phyloP scores from a whole-genome alignment of 2,888 invertebrate species.

The Noctua comes region DNA sequence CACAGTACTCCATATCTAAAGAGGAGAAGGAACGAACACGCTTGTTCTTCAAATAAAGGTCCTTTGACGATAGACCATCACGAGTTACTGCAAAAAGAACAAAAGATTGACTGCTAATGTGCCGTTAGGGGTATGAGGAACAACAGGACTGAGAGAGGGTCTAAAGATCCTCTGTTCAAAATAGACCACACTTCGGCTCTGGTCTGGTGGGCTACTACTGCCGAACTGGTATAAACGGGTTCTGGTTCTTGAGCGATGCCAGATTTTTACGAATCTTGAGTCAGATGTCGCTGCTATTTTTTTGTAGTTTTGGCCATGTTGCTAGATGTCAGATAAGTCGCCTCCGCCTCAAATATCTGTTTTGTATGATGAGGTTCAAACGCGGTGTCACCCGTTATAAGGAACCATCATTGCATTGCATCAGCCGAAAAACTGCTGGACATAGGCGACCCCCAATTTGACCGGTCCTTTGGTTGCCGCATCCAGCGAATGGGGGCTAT shows the following conservation, averaged over 20 bases:
- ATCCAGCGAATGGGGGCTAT: not conserved
- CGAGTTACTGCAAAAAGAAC: constrained; percentile 52
- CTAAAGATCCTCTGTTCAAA: no score
- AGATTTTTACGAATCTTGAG: not conserved
- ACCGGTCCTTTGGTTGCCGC: not conserved
- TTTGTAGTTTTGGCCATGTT: not conserved
- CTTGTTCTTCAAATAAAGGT: constrained; percentile 61
- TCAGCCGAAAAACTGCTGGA: not conserved
- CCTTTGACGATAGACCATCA: constrained; percentile 41
- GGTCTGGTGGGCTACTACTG: not conserved
- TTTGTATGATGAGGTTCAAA: not conserved
- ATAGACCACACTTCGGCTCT: not conserved
- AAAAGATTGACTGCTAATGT: not conserved
- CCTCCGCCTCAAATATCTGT: not conserved
- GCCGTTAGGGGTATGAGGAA: no score
- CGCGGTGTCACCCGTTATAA: not conserved
- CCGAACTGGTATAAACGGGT: not conserved
- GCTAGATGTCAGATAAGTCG: not conserved
- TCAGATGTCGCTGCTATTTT: not conserved
- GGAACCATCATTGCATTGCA: not conserved
- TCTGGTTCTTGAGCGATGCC: not conserved
- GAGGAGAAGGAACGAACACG: constrained; percentile 86
- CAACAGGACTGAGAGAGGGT: no score
- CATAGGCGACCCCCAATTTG: not conserved
- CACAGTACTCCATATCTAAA: constrained; percentile 89